Evolutionary conservation across 2,797 vertebrate species (phyloP).

Genomic region (Myoxocephalus aenaeus): DNA sequence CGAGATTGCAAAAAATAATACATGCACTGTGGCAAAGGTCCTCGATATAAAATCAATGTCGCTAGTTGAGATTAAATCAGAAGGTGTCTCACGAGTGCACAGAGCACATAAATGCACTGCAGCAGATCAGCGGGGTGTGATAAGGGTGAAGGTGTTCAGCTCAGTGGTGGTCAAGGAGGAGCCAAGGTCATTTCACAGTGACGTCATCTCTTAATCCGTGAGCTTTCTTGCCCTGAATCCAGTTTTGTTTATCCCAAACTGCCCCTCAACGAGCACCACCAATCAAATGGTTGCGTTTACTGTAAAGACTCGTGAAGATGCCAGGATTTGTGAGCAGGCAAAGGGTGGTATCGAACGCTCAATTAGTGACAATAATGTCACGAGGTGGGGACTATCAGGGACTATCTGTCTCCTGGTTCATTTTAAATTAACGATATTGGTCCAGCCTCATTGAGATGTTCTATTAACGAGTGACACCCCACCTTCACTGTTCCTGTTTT

Average conservation of each 20-base stretch:
- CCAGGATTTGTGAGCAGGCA: conserved; percentile 38
- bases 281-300: conserved; percentile 43
- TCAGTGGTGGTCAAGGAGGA: conserved; percentile 31
- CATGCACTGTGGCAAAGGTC: conserved; percentile 6
- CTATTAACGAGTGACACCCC: neutral
- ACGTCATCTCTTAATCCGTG: conserved; percentile 50
- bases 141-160: conserved; percentile 3
- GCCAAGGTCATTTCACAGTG: conserved; percentile 39
- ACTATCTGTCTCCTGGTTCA: conserved; percentile 24
- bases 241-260: conserved; percentile 39
- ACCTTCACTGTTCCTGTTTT: neutral
- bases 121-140: neutral
- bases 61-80: neutral
- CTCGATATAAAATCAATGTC: neutral
- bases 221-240: conserved; percentile 40
- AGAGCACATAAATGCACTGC: neutral
- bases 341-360: conserved; percentile 12
- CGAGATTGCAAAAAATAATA: conserved; percentile 9
- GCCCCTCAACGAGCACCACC: conserved; percentile 33
- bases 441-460: neutral
- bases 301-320: conserved; percentile 46
- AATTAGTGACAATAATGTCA: conserved; percentile 17
- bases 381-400: neutral
- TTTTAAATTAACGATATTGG: conserved; percentile 35
- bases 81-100: neutral